These are phyloP conservation scores for Andrena minutula DNA, from an alignment of 2,888 invertebrate species.

Conservation along the genomic window DNA sequence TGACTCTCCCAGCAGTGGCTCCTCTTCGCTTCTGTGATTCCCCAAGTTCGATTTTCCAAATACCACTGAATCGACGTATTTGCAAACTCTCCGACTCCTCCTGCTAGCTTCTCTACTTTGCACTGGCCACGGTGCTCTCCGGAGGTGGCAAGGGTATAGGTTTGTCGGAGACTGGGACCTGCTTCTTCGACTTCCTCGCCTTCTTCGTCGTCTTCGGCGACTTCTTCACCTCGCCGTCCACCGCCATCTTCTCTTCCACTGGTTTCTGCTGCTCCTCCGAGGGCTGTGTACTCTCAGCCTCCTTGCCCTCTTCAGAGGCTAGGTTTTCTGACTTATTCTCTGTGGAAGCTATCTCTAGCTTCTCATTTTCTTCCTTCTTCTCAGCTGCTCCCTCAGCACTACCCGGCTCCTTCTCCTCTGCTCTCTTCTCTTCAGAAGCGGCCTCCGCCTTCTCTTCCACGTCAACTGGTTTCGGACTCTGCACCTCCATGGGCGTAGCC, in stretches of 20 bases:
- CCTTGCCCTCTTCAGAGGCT: neutral
- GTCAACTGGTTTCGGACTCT: neutral
- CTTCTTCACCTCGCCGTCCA: constrained; percentile 41
- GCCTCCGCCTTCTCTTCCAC: neutral
- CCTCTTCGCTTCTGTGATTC: neutral
- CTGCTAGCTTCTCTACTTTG: constrained; percentile 53
- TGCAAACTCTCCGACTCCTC: constrained; percentile 6
- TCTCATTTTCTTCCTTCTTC: constrained; percentile 4
- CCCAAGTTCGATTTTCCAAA: neutral
- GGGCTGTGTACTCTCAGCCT: constrained; percentile 48
- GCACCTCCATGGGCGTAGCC: constrained; percentile 44
- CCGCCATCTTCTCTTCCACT: constrained; percentile 55
- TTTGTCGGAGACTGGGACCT: constrained; percentile 77
- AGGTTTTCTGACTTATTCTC: constrained; percentile 3
- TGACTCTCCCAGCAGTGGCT: neutral
- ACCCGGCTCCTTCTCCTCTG: constrained; percentile 17
- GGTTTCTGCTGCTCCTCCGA: constrained; percentile 39
- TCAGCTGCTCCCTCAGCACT: neutral
- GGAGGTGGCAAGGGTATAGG: constrained; percentile 82
- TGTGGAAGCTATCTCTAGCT: constrained; percentile 3
- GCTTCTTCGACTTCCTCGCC: constrained; percentile 78
- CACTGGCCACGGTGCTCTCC: constrained; percentile 50
- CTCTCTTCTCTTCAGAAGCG: constrained; percentile 25
- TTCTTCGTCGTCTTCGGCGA: constrained; percentile 77
- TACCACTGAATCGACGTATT: constrained; percentile 15